Conservation (phyloP, 2,797 vertebrate genomes). For the Melanotaenia trifasciata region DNA sequence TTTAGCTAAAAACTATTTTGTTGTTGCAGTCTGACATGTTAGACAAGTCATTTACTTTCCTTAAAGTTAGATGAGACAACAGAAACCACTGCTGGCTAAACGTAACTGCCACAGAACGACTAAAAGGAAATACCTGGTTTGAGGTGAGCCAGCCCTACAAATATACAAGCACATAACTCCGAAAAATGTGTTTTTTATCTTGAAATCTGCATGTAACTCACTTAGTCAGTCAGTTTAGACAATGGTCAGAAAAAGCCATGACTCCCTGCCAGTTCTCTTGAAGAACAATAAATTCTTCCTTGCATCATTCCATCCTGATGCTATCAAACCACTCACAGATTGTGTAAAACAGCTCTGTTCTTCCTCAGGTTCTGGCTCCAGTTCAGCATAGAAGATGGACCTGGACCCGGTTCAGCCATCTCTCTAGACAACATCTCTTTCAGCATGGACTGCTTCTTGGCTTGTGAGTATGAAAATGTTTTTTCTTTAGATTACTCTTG, state of each 20-base stretch:
- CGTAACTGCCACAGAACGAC: too few species aligned
- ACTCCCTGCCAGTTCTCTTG: constrained; percentile 21
- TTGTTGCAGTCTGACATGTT: too few species aligned
- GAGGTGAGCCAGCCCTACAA: too few species aligned
- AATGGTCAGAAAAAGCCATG: constrained; percentile 21
- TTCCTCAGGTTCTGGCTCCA: constrained; percentile 93
- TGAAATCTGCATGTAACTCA: not conserved
- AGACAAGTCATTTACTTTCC: too few species aligned
- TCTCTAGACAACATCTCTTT: constrained; percentile 95
- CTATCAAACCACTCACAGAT: constrained; percentile 5
- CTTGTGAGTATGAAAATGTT: constrained; percentile 87
- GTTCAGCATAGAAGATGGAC: constrained; percentile 88
- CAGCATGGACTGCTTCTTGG: constrained; percentile 96
- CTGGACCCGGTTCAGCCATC: constrained; percentile 86
- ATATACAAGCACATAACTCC: too few species aligned
- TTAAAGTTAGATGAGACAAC: too few species aligned
- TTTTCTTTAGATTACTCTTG: constrained; percentile 5
- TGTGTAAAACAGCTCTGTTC: constrained; percentile 27
- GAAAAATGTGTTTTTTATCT: not conserved
- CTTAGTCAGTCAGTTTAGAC: constrained; percentile 1
- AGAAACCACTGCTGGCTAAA: too few species aligned
- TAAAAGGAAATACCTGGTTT: too few species aligned
- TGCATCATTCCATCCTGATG: constrained; percentile 23
- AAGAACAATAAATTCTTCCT: constrained; percentile 21
- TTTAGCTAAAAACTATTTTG: too few species aligned